These are phyloP conservation scores for Pentalonia nigronervosa DNA, from an alignment of 1,140 invertebrate species.

Conservation along the genomic window DNA sequence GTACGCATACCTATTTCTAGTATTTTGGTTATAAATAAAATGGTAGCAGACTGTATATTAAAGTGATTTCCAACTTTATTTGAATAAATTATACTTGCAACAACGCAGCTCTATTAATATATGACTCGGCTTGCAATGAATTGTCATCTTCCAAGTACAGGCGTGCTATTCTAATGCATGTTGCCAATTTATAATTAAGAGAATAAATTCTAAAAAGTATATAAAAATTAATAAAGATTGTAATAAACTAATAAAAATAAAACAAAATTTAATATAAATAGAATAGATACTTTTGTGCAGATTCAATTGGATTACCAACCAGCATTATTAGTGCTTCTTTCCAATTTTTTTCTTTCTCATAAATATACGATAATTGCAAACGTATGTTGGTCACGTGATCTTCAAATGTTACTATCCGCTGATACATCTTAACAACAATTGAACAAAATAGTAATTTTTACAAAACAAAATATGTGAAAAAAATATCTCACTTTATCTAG, in stretches of 20 bases:
- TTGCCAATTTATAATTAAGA: slow-evolving; percentile 95
- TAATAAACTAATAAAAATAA: too few species aligned
- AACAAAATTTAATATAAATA: background rate
- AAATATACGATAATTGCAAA: slow-evolving; percentile 93
- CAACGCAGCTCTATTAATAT: slow-evolving; percentile 93
- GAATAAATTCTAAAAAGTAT: slow-evolving; percentile 81
- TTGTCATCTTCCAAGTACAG: slow-evolving; percentile 97
- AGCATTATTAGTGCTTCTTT: slow-evolving; percentile 91
- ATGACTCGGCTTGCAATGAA: slow-evolving; percentile 94
- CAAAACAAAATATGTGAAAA: slow-evolving; percentile 40
- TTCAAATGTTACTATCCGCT: slow-evolving; percentile 96
- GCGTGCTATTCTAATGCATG: slow-evolving; percentile 95
- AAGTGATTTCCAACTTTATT: too few species aligned
- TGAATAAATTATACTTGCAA: slow-evolving; percentile 69
- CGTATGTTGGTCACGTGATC: slow-evolving; percentile 95
- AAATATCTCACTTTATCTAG: slow-evolving; percentile 77
- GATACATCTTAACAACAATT: slow-evolving; percentile 74
- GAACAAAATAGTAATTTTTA: background rate
- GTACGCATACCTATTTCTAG: too few species aligned
- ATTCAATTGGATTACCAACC: slow-evolving; percentile 95
- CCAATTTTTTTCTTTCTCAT: slow-evolving; percentile 93
- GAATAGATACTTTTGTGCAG: slow-evolving; percentile 87
- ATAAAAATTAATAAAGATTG: background rate
- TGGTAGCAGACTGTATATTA: too few species aligned
- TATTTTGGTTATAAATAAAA: too few species aligned